Conservation (phyloP, 2,888 invertebrate species). For the Antitype chi region DNA sequence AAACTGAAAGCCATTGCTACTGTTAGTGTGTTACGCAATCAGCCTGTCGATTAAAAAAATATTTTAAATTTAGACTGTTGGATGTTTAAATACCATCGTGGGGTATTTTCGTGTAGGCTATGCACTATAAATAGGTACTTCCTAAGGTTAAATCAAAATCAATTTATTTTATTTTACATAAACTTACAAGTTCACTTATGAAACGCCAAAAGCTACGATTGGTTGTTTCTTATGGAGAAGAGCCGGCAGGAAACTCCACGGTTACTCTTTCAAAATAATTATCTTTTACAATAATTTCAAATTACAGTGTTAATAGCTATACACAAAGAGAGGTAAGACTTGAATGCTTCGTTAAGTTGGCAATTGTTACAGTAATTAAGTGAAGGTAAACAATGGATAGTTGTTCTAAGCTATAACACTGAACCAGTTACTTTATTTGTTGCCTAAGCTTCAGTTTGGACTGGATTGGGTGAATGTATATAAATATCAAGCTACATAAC, state of each 20-base stretch:
- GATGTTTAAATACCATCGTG: rapidly evolving
- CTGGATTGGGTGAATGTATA: background rate
- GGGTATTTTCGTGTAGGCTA: background rate
- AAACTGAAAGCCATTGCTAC: no score
- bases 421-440: background rate
- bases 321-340: background rate
- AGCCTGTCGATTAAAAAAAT: background rate
- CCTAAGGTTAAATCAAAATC: no score
- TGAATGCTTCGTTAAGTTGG: background rate
- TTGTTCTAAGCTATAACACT: constrained; percentile 1
- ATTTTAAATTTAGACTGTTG: background rate
- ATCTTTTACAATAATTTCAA: no score
- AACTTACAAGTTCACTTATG: no score
- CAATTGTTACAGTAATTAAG: constrained; percentile 3
- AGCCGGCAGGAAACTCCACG: no score
- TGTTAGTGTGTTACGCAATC: background rate
- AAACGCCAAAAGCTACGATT: no score
- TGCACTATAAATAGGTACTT: background rate
- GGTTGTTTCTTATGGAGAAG: background rate
- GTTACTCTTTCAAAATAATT: no score
- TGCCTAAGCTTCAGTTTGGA: background rate
- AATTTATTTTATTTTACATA: no score
- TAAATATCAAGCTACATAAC: background rate
- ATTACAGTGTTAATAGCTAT: no score
- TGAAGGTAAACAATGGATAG: constrained; percentile 10